phyloP scores from a whole-genome alignment of 2,888 invertebrate genomes.

The Minunthozetes semirufus region DNA sequence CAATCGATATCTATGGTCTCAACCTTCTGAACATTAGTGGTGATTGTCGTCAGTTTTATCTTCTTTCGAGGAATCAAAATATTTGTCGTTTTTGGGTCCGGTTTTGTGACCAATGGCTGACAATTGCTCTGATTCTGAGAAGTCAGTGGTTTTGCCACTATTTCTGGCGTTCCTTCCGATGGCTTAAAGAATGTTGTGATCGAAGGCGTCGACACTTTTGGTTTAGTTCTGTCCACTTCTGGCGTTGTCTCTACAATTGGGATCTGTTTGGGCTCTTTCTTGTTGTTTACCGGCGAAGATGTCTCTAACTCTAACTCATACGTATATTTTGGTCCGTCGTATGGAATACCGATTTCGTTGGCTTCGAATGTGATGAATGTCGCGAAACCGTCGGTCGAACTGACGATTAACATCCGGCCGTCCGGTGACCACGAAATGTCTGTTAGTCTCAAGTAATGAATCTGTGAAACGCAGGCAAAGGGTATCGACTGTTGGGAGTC shows the following conservation, averaged over 20 bases:
- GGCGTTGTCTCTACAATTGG: background rate
- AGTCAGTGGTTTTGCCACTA: background rate
- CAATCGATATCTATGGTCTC: constrained; percentile 3
- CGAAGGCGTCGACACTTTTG: background rate
- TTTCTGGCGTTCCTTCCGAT: background rate
- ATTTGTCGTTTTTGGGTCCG: background rate
- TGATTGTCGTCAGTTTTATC: background rate
- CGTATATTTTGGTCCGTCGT: constrained; percentile 45
- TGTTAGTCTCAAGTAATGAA: constrained; percentile 80
- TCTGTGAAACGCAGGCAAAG: constrained; percentile 70
- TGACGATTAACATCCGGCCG: constrained; percentile 65
- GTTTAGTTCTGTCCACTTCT: constrained; percentile 10
- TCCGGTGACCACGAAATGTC: constrained; percentile 81
- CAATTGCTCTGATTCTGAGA: background rate
- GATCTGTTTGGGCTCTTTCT: background rate
- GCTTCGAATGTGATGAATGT: constrained; percentile 67
- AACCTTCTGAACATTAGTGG: background rate
- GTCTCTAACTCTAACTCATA: constrained; percentile 35
- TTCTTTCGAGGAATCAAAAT: background rate
- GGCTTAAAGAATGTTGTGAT: constrained; percentile 6
- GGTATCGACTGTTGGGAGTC: constrained; percentile 77
- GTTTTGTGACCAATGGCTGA: background rate
- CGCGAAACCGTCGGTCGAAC: constrained; percentile 85
- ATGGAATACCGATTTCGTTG: constrained; percentile 62
- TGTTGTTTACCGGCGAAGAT: background rate